Evolutionary conservation across 2,113 vertebrate species (phyloP).

Genomic region (Lontra canadensis): DNA sequence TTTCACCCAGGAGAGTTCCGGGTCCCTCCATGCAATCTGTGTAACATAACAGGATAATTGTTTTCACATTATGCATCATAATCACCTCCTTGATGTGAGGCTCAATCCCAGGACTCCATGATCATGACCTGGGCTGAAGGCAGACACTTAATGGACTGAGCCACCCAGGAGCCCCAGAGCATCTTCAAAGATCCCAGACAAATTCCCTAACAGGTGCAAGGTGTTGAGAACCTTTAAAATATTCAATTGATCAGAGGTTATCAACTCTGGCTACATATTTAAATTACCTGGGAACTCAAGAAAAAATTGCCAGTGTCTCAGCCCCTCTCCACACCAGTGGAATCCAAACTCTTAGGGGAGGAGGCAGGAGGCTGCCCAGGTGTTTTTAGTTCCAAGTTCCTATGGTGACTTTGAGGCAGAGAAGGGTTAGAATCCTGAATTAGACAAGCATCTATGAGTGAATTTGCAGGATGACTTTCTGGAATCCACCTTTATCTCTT

Average conservation of each 20-base stretch:
- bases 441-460: background rate
- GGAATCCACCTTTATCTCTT: background rate
- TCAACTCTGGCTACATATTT: background rate
- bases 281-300: background rate
- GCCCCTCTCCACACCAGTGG: background rate
- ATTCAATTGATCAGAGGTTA: background rate
- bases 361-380: background rate
- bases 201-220: background rate
- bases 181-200: background rate
- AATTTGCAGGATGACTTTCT: background rate
- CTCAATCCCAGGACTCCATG: background rate
- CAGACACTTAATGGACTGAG: background rate
- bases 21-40: background rate
- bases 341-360: background rate
- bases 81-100: background rate
- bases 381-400: background rate
- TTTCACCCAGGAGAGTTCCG: background rate
- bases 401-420: background rate
- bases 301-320: background rate
- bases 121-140: background rate
- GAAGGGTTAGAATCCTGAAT: background rate
- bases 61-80: background rate
- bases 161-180: background rate
- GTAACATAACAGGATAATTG: background rate
- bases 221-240: background rate